Conservation (phyloP, 2,113 vertebrate species). For the Menidia beryllina region DNA sequence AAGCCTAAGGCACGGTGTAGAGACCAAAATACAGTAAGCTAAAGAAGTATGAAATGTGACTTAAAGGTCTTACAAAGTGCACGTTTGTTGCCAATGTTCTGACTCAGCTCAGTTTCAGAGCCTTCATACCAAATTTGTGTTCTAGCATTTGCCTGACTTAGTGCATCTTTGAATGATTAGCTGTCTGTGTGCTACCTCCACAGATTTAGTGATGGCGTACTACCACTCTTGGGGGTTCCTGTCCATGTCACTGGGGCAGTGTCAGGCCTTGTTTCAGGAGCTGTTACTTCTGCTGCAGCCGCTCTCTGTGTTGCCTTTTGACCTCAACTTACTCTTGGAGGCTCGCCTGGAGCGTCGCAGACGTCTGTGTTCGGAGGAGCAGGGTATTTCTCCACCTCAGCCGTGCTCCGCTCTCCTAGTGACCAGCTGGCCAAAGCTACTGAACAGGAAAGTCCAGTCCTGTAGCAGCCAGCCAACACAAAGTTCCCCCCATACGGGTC, state of each 20-base stretch:
- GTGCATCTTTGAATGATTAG: too few species aligned
- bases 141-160: too few species aligned
- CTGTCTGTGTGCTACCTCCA: slow-evolving; percentile 14
- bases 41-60: too few species aligned
- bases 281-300: slow-evolving; percentile 93
- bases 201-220: slow-evolving; percentile 89
- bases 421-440: slow-evolving; percentile 79
- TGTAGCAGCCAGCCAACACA: slow-evolving; percentile 14
- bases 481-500: slow-evolving; percentile 7
- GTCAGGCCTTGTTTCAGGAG: slow-evolving; percentile 90
- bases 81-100: too few species aligned
- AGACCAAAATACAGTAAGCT: too few species aligned
- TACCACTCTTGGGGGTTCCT: slow-evolving; percentile 96
- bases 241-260: slow-evolving; percentile 84
- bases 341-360: slow-evolving; percentile 84
- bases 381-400: slow-evolving; percentile 78
- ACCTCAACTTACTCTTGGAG: slow-evolving; percentile 92
- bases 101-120: too few species aligned
- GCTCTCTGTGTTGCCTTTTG: slow-evolving; percentile 92
- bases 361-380: slow-evolving; percentile 82
- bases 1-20: too few species aligned
- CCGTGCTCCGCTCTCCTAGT: slow-evolving; percentile 87
- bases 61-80: too few species aligned
- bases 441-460: slow-evolving; percentile 31
- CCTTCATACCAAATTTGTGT: too few species aligned